Evolutionary conservation across 2,797 vertebrate species (phyloP).

Genomic region (Cossypha polioptera): DNA sequence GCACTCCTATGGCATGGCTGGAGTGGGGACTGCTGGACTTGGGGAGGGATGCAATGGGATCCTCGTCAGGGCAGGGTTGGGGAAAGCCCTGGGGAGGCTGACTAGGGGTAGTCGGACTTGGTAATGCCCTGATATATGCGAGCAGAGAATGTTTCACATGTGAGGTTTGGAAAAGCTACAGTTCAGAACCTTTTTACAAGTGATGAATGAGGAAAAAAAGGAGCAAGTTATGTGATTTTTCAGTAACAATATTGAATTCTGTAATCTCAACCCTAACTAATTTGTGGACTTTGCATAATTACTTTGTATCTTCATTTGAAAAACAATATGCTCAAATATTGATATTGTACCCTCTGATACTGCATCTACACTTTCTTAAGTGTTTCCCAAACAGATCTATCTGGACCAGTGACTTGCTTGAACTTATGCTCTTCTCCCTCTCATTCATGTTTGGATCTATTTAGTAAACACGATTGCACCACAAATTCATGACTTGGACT

Average conservation of each 20-base stretch:
- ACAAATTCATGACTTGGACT: neutral
- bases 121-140: neutral
- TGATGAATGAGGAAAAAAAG: neutral
- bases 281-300: neutral
- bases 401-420: neutral
- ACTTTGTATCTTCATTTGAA: neutral
- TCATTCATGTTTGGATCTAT: neutral
- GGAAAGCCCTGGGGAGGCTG: neutral
- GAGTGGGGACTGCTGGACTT: neutral
- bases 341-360: neutral
- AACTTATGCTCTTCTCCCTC: neutral
- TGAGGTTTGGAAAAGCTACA: neutral
- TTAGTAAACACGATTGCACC: rapidly evolving
- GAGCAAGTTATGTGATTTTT: neutral
- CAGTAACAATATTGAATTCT: neutral
- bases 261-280: neutral
- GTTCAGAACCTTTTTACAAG: neutral
- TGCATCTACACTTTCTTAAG: neutral
- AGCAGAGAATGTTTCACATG: neutral
- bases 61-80: neutral
- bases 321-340: neutral
- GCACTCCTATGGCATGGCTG: neutral
- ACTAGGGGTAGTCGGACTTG: neutral
- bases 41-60: neutral
- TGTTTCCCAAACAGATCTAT: neutral